A percentile compares a stretch with the other conserved stretches of the same genome.
Conservation (phyloP, 2,113 vertebrate species). For the Desmodus rotundus region DNA sequence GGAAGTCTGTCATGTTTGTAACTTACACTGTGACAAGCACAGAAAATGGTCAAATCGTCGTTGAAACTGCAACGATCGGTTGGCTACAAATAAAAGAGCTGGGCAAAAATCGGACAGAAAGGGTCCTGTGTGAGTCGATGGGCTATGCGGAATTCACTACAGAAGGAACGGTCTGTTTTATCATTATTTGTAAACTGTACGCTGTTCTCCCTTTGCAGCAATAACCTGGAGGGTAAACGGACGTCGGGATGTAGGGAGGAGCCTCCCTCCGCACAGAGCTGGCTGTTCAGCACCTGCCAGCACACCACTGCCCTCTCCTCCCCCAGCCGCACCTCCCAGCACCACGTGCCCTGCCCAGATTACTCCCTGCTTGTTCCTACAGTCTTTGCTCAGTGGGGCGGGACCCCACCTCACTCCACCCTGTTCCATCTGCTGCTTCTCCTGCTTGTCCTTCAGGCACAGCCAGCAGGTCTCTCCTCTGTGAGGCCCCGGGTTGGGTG, state of each 20-base stretch:
- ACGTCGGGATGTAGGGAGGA: fast-evolving
- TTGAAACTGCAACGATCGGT: fast-evolving
- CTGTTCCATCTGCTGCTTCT: fast-evolving
- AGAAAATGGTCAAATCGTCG: fast-evolving
- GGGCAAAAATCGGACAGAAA: neutral
- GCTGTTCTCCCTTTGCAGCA: fast-evolving
- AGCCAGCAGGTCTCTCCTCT: fast-evolving
- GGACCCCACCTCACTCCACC: too few relatives aligned
- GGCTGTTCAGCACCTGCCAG: too few relatives aligned
- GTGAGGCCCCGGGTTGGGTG: neutral
- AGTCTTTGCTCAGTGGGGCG: neutral
- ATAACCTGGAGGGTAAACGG: neutral
- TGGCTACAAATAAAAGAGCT: neutral
- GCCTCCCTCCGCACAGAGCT: neutral
- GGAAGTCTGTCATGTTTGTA: fast-evolving
- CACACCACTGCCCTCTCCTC: fast-evolving
- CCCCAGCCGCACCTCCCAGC: neutral
- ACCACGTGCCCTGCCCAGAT: fast-evolving
- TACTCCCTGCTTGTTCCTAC: neutral
- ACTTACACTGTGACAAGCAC: fast-evolving
- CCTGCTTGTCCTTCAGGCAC: neutral
- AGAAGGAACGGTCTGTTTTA: neutral
- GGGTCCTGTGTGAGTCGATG: fast-evolving
- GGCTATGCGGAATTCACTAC: neutral
- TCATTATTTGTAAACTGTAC: neutral